Base-by-base conservation (phyloP, 2,888 invertebrate genomes). In the Sisyra terminalis region DNA sequence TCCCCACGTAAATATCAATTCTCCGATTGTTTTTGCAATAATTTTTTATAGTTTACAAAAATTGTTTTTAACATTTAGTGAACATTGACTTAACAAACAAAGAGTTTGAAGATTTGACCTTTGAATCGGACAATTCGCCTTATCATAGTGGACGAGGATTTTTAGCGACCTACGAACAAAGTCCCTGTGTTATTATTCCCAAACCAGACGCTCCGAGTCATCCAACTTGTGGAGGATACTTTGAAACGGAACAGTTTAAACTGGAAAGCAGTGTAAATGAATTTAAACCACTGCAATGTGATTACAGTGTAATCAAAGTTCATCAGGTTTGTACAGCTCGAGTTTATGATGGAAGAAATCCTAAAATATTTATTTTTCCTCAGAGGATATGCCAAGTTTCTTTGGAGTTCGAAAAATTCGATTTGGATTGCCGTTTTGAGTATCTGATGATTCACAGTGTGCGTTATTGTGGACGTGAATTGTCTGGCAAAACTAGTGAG, bases 91-190 rank as follows among this genome's bases (percentile, higher is more conserved):
- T 60, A 40, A 52, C 53, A 29, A 49, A 47, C 38, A 50, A 49
- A 15, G 48, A 58, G 32, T 52, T 50, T 46, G 55, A 59, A 42
- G 62, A 65, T 39, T 46, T 66, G 41, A 52, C 51, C 44, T 66
- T 69, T 47, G 52, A 57, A 18, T 57, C 63, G 1, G 61, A 64
- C 47, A 46, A 49, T 24, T 42, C 42, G 9, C 15, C 35, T 1
- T 53, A 50, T 34, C 56, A 55, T 30, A 59, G 60, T 47, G 60
- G 61, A 36, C 56, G 61, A 47, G 69, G 67, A 32, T 67, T 67
- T 50, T 58, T 53, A 32, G 60, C 57, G 15, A 53, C 54, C 29
- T 68, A 62, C 47, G 57, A 61, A 45, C 65, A 66, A 50, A 54
- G 60, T 49, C 55, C 56, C 2, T 63, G 63, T 48, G 37, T 11